These are phyloP conservation scores for Sebastes oblongus DNA, from an alignment of 2,797 vertebrate genomes.

Conservation along the genomic window DNA sequence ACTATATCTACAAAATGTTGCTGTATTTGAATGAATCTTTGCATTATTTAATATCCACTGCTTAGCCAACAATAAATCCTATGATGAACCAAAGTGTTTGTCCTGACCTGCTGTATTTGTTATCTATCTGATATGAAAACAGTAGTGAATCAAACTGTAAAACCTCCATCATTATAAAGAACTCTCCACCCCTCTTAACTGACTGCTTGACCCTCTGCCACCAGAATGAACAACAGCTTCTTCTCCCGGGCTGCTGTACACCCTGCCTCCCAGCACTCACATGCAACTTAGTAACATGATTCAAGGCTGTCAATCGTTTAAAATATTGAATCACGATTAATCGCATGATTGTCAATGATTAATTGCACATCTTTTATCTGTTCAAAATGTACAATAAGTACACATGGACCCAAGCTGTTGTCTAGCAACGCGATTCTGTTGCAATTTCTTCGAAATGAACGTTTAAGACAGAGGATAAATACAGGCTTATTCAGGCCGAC, in stretches of 20 bases:
- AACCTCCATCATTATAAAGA: neutral
- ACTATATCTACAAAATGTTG: neutral
- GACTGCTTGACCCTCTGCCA: neutral
- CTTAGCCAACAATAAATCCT: slow-evolving; percentile 35
- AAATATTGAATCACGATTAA: no score
- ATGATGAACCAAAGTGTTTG: neutral
- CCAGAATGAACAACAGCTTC: neutral
- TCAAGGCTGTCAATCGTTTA: no score
- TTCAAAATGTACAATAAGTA: no score
- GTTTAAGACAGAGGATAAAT: no score
- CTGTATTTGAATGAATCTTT: neutral
- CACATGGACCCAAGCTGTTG: no score
- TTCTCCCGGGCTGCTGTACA: neutral
- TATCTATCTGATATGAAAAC: neutral
- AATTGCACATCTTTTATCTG: no score
- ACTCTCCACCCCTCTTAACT: neutral
- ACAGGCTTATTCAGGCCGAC: no score
- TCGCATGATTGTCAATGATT: no score
- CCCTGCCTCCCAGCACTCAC: neutral
- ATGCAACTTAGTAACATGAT: neutral
- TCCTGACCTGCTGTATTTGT: neutral
- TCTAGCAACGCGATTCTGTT: no score
- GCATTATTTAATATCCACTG: neutral
- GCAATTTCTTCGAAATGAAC: no score
- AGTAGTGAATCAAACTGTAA: neutral